phyloP scores from a whole-genome alignment of 2,797 vertebrate genomes.

The Dryobates pubescens region DNA sequence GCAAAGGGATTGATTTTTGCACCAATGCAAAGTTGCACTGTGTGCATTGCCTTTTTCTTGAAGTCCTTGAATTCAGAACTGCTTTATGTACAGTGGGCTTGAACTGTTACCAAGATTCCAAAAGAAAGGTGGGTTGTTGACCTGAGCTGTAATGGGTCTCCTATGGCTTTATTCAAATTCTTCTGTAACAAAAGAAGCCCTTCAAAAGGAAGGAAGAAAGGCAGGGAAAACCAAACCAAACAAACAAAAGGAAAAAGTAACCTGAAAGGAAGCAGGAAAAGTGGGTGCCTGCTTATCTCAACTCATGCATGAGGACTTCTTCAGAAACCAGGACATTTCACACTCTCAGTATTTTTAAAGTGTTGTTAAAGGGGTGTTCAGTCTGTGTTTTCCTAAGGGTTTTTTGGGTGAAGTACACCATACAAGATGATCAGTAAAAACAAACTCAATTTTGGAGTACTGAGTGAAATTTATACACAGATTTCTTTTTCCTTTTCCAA shows the following conservation, averaged over 20 bases:
- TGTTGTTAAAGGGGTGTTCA: not conserved
- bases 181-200: not conserved
- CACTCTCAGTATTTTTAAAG: not conserved
- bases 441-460: not conserved
- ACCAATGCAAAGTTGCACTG: not conserved
- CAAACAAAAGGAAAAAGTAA: not conserved
- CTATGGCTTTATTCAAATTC: not conserved
- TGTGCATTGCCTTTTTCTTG: not conserved
- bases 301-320: not conserved
- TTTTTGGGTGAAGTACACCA: not conserved
- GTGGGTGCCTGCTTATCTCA: not conserved
- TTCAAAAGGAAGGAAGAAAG: not conserved
- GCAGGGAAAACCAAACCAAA: rapidly evolving
- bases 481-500: constrained; percentile 42
- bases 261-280: not conserved
- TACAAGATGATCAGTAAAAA: not conserved
- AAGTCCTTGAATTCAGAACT: not conserved
- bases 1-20: not conserved
- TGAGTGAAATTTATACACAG: not conserved
- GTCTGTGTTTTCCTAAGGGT: not conserved
- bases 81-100: not conserved
- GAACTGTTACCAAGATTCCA: not conserved
- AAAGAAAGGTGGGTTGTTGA: not conserved
- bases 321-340: rapidly evolving
- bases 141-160: not conserved